Base-by-base conservation (phyloP, 2,888 invertebrate genomes). In the Amblyjoppa fuscipennis region DNA sequence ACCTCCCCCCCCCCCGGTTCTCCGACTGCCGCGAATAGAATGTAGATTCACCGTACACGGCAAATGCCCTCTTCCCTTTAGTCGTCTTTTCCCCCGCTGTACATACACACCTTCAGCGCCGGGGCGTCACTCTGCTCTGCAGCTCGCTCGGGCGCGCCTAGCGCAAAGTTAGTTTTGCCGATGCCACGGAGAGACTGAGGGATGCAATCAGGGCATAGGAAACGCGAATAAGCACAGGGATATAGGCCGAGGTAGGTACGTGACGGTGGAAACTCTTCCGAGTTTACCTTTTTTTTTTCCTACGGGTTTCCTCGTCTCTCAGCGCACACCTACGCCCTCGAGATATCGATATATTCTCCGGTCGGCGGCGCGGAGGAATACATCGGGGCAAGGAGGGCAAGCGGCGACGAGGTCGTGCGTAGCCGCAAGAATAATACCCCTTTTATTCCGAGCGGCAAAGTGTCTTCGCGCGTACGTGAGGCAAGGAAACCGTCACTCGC, bases 101-200 rank as follows among this genome's bases (percentile, higher is more conserved):
- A 59, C 28, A 59, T 59, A 13, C 56, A 56, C 20, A 25, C 31
- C 25, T 70, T 69, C 75, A 9, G 70, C 79, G 69, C 64, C 25
- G 64, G 38, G 69, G 49, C 78, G 51, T 79, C 70, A 69, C 70
- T 79, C 64, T 61, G 64, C 78, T 84, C 77, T 77, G 64, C 41
- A 34, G 31, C 71, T 76, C 79, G 77, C 61, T 70, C 85, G 76
- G 68, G 25, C 73, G 83, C 85, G 83, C 87, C 88, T 16, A 3
- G 45, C 84, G 89, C 81, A 90, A 92, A 91, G 88, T 91, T 90
- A 90, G 89, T 89, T 91, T 91, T 85, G 76, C 59, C 74, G 49
- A 87, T 87, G 88, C 86, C 71, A 76, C 83, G 79, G 38, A 41
- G 76, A 85, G 85, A 85, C 76, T 85, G 76, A 85, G 78, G 87